Conservation (phyloP, 2,113 vertebrate genomes). For the Vireo altiloquus region DNA sequence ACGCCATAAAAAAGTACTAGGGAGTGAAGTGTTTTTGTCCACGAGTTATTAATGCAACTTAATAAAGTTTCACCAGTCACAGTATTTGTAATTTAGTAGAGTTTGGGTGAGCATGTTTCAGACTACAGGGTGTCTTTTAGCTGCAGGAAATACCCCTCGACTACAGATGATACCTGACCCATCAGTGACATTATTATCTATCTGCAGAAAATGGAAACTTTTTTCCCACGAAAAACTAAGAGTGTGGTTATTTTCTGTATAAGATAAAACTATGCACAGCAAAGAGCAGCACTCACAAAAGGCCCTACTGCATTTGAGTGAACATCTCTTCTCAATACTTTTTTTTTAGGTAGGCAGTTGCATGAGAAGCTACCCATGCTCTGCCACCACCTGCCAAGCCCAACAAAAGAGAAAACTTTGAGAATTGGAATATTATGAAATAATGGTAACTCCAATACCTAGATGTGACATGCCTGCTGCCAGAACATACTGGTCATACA, state of each 20-base stretch:
- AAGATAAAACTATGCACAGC: background rate
- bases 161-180: background rate
- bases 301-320: background rate
- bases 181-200: background rate
- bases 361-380: background rate
- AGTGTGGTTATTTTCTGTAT: background rate
- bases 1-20: background rate
- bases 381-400: background rate
- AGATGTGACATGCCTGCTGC: background rate
- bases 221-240: background rate
- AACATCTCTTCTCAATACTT: background rate
- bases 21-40: background rate
- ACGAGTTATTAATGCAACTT: background rate
- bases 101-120: background rate
- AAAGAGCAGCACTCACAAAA: background rate
- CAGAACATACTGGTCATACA: background rate
- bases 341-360: background rate
- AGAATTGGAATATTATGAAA: background rate
- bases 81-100: background rate
- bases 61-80: background rate
- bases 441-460: background rate
- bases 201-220: background rate
- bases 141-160: background rate
- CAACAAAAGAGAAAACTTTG: background rate
- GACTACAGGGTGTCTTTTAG: background rate